Conservation (phyloP, 2,797 vertebrate species). For the Tragopan temminckii region DNA sequence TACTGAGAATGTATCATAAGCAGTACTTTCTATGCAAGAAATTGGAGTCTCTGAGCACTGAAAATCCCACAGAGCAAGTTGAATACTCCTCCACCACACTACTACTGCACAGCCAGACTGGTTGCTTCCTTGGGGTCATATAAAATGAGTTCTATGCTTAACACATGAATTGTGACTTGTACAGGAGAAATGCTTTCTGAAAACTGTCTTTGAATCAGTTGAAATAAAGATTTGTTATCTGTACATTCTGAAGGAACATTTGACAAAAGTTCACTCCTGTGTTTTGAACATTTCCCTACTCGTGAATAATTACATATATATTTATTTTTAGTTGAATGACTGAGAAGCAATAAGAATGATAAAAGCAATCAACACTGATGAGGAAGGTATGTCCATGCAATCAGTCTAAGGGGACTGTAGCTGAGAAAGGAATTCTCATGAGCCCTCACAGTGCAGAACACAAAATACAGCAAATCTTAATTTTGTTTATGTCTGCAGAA, state of each 20-base stretch:
- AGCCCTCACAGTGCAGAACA: background rate
- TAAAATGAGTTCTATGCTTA: background rate
- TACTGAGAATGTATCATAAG: background rate
- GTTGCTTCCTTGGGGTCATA: background rate
- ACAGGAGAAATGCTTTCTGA: background rate
- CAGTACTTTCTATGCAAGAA: background rate
- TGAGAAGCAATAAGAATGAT: background rate
- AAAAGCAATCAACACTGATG: background rate
- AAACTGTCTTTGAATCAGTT: background rate
- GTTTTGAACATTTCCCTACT: background rate
- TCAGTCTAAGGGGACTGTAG: background rate
- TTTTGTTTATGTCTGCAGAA: background rate
- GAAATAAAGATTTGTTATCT: background rate
- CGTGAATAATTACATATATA: background rate
- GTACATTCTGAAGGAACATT: background rate
- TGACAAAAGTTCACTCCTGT: background rate
- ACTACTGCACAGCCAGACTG: background rate
- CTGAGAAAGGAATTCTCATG: background rate
- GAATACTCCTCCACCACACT: background rate
- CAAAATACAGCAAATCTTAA: background rate
- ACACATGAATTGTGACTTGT: background rate
- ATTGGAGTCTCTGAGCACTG: background rate
- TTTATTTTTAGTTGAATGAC: background rate
- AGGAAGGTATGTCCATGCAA: background rate
- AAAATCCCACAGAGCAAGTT: background rate